Base-by-base conservation (phyloP, 2,888 invertebrate species). In the Doris montereyensis region DNA sequence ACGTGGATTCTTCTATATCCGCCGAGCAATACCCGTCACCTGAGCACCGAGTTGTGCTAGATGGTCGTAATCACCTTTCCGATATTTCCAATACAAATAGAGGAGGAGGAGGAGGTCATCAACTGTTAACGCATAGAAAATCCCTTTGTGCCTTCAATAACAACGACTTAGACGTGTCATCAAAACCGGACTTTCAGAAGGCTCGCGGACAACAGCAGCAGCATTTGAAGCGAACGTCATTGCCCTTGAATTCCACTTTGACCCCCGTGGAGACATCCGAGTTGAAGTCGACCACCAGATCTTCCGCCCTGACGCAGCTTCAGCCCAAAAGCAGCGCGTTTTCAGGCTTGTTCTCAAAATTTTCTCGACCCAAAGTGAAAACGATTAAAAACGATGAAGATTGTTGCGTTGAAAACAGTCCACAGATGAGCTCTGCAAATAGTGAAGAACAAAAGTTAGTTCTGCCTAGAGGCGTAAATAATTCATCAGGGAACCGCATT, bases 311-410 rank as follows among this genome's bases (percentile, higher is more conserved):
- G n/a, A n/a, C n/a, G n/a, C 52, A 41, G 17, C 17, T 41, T 17
- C 17, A 41, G 8, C 17, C 52, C 28, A 68, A 68, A 68, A 24
- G 28, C n/a, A 65, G 28, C 32, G 68, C 58, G n/a, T 68, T 74
- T 28, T 73, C 74, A 13, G 74, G 74, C n/a, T 28, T 78, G 1
- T 68, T 74, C 13, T 67, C 78, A 2, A 78, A 34, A 24, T 68
- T 78, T 21, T 67, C 78, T 10, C 32, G 74, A 60, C 24, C 67
- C 0, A 74, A 73, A 35, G 4, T 52, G 0, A n/a, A n/a, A n/a
- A n/a, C n/a, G n/a, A n/a, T n/a, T n/a, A n/a, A n/a, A n/a, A n/a
- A n/a, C n/a, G n/a, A n/a, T n/a, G n/a, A n/a, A n/a, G n/a, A n/a
- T n/a, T n/a, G n/a, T n/a, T n/a, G n/a, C n/a, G n/a, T n/a, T n/a